A percentile compares a stretch with the other conserved stretches of the same genome.
Evolutionary conservation across 2,888 invertebrate genomes (phyloP).

Genomic region (Pristionchus mayeri): DNA sequence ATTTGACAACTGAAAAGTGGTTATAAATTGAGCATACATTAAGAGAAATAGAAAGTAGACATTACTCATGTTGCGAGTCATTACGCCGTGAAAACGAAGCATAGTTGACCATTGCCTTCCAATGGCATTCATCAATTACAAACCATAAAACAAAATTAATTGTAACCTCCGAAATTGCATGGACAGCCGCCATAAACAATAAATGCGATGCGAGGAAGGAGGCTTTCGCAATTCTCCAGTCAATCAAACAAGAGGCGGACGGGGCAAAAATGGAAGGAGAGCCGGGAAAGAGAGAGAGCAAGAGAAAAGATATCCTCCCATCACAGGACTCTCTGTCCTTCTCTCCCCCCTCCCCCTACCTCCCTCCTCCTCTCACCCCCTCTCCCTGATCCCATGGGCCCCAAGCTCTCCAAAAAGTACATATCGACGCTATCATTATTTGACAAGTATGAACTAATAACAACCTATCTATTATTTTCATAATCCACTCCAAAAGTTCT

Average conservation of each 20-base stretch:
- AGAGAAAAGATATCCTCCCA: conserved; percentile 24
- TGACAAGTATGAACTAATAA: no score
- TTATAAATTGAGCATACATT: no score
- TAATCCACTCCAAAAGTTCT: no score
- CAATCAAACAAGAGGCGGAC: conserved; percentile 13
- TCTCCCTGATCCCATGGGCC: neutral
- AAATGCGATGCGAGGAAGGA: neutral
- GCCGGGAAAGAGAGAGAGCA: neutral
- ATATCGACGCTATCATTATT: no score
- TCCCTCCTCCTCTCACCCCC: neutral
- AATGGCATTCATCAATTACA: neutral
- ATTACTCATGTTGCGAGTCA: neutral
- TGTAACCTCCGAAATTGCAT: neutral
- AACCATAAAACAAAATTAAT: conserved; percentile 6
- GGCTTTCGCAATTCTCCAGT: conserved; percentile 29
- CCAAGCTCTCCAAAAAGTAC: neutral
- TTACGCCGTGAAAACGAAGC: neutral
- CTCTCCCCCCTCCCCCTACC: neutral
- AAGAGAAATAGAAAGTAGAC: neutral
- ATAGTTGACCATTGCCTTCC: neutral
- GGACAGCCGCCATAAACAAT: no score
- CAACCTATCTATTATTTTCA: no score
- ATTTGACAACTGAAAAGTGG: no score
- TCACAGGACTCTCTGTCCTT: conserved; percentile 41
- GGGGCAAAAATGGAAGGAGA: neutral